Evolutionary conservation across 2,797 vertebrate species (phyloP), one percentile per base, ranked within the genome.

Genomic region (Ispidina lecontei): DNA sequence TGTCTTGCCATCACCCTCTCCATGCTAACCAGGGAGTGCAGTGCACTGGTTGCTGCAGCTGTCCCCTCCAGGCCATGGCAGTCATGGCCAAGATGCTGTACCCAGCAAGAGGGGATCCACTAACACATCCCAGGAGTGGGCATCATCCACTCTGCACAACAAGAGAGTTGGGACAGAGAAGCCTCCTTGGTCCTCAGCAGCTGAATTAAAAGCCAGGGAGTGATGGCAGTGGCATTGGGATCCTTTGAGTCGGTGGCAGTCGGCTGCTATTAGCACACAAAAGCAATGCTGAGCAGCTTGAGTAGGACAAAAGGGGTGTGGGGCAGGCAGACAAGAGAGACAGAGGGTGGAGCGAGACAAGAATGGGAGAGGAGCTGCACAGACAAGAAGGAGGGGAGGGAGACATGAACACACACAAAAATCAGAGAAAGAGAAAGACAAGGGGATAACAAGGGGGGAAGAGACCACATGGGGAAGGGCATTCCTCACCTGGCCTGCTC

Each of bases 261-360:
- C 28, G 7, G 83, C 77, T 62, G 87, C 94, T 74, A n/a, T 83
- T 77, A 54, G 49, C 90, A 39, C 95, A 94, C 90, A 95, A 95
- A 94, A 95, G 86, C 75, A 37, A 74, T 67, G 78, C 64, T 2
- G 82, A 95, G 72, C 83, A 87, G 72, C 69, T 28, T 28, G 44
- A 95, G 86, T 44, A 51, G 93, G 60, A 94, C 72, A 94, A 95
- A 95, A 91, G 72, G 89, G 71, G 58, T n/a, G 88, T 70, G 69
- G 90, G 95, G 58, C 78, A 71, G 75, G 44, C 76, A 95, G 84
- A 88, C 60, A 81, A 68, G 74, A 69, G 74, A 47, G 59, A 73
- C 15, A 17, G 84, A 90, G 89, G 71, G 76, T 89, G 60, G 52
- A 96, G 90, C 69, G 19, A 91, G 29, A 81, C 75, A 86, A 72